Percentiles rank a stretch among this genome's conserved stretches.
phyloP scores from a whole-genome alignment of 2,888 invertebrate genomes.

The Liposcelis brunnea region DNA sequence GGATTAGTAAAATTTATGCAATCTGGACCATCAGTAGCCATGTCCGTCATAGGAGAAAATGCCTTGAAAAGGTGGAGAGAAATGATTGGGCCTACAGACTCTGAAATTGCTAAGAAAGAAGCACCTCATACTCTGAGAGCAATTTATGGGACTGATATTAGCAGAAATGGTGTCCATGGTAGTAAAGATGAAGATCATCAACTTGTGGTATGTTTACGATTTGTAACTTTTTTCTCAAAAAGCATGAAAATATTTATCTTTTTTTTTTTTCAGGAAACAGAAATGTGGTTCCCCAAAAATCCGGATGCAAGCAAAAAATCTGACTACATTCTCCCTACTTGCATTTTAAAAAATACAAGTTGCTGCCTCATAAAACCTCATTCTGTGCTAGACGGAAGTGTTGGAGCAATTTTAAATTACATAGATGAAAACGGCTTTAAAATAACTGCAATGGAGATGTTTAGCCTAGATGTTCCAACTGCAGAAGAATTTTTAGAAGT shows the following conservation, averaged over 20 bases:
- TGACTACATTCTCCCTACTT: constrained; percentile 29
- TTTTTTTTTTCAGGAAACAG: constrained; percentile 22
- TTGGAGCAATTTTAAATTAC: constrained; percentile 49
- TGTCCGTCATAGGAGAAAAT: constrained; percentile 57
- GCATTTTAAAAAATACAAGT: constrained; percentile 45
- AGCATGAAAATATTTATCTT: neutral
- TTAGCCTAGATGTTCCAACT: constrained; percentile 58
- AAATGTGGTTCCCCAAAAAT: constrained; percentile 28
- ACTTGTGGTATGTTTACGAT: too few relatives aligned
- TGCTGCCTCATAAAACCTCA: constrained; percentile 83
- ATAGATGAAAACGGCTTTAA: constrained; percentile 61
- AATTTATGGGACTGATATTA: constrained; percentile 45
- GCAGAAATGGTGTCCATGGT: constrained; percentile 52
- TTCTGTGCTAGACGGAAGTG: constrained; percentile 52
- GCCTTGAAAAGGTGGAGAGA: constrained; percentile 40
- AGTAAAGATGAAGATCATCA: constrained; percentile 19
- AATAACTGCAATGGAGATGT: constrained; percentile 64
- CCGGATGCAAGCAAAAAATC: constrained; percentile 18
- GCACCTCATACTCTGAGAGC: constrained; percentile 43
- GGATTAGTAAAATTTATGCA: constrained; percentile 43
- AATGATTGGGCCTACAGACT: constrained; percentile 44
- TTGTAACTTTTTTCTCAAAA: too few relatives aligned
- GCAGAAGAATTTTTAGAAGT: constrained; percentile 86
- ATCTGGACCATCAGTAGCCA: constrained; percentile 47
- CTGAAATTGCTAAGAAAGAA: constrained; percentile 34